phyloP scores from a whole-genome alignment of 2,888 invertebrate species.

The Sesia bembeciformis region DNA sequence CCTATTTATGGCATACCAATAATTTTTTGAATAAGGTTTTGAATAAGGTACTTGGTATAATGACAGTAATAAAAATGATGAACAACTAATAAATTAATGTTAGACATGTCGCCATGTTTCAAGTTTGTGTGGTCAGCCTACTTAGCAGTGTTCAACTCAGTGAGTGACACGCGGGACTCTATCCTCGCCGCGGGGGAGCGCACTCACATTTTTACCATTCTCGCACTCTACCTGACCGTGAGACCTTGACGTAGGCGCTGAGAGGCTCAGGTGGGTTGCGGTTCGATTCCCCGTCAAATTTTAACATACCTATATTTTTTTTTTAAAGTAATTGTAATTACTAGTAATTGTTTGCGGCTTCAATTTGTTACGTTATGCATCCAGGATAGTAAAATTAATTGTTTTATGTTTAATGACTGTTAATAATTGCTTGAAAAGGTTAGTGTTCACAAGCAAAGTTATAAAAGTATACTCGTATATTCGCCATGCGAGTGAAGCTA shows the following conservation, averaged over 20 bases:
- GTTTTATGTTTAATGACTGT: not conserved
- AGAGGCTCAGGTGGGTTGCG: conserved; percentile 8
- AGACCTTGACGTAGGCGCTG: conserved; percentile 10
- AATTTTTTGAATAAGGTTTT: too few species aligned
- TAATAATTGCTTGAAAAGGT: not conserved
- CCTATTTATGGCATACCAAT: too few species aligned
- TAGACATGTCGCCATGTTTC: not conserved
- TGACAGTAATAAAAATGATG: too few species aligned
- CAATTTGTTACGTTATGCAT: too few species aligned
- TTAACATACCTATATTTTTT: not conserved
- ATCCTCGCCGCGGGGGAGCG: conserved; percentile 43
- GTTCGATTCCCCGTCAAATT: conserved; percentile 19
- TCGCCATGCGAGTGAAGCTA: conserved; percentile 16
- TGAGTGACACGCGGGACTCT: conserved; percentile 56
- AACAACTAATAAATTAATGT: not conserved
- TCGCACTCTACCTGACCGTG: conserved; percentile 10
- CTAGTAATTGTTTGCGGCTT: too few species aligned
- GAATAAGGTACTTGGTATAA: too few species aligned
- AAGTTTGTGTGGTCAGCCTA: conserved; percentile 17
- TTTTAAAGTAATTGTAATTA: not conserved
- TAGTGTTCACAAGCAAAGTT: not conserved
- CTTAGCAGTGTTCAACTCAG: conserved; percentile 28
- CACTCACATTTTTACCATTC: conserved; percentile 52
- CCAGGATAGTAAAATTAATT: not conserved
- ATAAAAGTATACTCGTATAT: not conserved